Evolutionary conservation across 64 coral and sea anemone species (phyloP).

Genomic region (Pachyseris speciosa): DNA sequence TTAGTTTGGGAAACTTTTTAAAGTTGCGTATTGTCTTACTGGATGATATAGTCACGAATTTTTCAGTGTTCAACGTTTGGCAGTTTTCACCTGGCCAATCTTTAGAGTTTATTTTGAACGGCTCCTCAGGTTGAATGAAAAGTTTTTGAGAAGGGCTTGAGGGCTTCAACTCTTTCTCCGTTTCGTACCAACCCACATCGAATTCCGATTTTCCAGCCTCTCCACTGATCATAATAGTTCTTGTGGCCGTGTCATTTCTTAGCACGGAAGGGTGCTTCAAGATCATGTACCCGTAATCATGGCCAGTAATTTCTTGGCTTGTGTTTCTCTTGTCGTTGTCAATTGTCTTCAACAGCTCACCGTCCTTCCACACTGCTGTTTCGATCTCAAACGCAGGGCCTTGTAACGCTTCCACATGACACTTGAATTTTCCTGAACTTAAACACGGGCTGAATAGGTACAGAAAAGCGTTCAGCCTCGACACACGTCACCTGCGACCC

Average conservation of each 20-base stretch:
- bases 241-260: neutral
- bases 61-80: neutral
- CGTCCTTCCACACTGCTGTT: slow-evolving; percentile 70
- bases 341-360: neutral
- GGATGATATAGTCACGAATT: slow-evolving; percentile 39
- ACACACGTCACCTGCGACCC: slow-evolving; percentile 52
- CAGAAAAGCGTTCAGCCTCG: slow-evolving; percentile 33
- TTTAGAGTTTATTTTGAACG: slow-evolving; percentile 71
- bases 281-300: slow-evolving; percentile 81
- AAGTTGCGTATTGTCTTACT: slow-evolving; percentile 24
- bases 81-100: slow-evolving; percentile 51
- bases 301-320: neutral
- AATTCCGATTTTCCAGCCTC: slow-evolving; percentile 15
- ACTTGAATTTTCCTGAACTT: slow-evolving; percentile 51
- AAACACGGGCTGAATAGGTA: slow-evolving; percentile 63
- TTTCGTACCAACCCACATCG: slow-evolving; percentile 44
- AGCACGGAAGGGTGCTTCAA: slow-evolving; percentile 54
- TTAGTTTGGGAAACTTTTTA: slow-evolving; percentile 22
- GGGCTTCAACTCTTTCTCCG: slow-evolving; percentile 5
- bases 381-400: slow-evolving; percentile 65
- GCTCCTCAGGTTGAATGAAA: slow-evolving; percentile 54
- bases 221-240: slow-evolving; percentile 56
- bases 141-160: neutral
- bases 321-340: slow-evolving; percentile 13
- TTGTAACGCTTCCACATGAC: slow-evolving; percentile 56